A percentile compares a stretch with the other conserved stretches of the same genome.
Evolutionary conservation across 2,888 invertebrate genomes (phyloP).

Genomic region (Thymelicus lineola): DNA sequence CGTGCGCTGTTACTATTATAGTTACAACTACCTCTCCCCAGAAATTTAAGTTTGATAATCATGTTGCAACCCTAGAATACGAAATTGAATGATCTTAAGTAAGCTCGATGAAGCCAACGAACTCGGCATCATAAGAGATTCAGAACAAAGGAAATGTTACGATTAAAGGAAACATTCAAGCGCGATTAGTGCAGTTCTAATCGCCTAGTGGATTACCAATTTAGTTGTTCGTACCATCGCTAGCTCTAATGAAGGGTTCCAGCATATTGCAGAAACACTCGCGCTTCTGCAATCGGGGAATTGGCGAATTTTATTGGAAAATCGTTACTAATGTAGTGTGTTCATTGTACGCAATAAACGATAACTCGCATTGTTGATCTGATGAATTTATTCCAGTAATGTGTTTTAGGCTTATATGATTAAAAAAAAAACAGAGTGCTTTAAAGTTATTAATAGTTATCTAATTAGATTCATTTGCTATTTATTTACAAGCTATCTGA

Average conservation of each 20-base stretch:
- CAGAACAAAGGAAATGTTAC: slow-evolving; percentile 37
- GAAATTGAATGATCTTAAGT: background rate
- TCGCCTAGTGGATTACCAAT: slow-evolving; percentile 53
- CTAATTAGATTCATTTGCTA: too few relatives aligned
- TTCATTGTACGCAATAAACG: slow-evolving; percentile 3
- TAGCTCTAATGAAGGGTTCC: slow-evolving; percentile 55
- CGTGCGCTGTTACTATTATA: too few relatives aligned
- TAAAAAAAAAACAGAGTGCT: too few relatives aligned
- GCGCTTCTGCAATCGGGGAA: slow-evolving; percentile 35
- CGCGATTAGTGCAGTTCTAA: slow-evolving; percentile 44
- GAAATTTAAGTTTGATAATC: too few relatives aligned
- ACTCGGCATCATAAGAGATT: slow-evolving; percentile 16
- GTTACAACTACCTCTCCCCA: too few relatives aligned
- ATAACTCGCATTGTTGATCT: background rate
- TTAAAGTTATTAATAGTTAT: too few relatives aligned
- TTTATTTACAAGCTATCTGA: too few relatives aligned
- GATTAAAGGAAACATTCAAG: slow-evolving; percentile 37
- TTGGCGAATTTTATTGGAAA: slow-evolving; percentile 34
- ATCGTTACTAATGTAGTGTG: slow-evolving; percentile 18
- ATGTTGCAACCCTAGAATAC: background rate
- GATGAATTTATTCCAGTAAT: background rate
- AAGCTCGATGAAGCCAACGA: slow-evolving; percentile 21
- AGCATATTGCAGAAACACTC: slow-evolving; percentile 35
- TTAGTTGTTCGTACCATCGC: slow-evolving; percentile 65
- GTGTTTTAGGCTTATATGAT: too few relatives aligned